Base-by-base conservation (phyloP, 2,113 vertebrate genomes). In the Austrofundulus limnaeus region DNA sequence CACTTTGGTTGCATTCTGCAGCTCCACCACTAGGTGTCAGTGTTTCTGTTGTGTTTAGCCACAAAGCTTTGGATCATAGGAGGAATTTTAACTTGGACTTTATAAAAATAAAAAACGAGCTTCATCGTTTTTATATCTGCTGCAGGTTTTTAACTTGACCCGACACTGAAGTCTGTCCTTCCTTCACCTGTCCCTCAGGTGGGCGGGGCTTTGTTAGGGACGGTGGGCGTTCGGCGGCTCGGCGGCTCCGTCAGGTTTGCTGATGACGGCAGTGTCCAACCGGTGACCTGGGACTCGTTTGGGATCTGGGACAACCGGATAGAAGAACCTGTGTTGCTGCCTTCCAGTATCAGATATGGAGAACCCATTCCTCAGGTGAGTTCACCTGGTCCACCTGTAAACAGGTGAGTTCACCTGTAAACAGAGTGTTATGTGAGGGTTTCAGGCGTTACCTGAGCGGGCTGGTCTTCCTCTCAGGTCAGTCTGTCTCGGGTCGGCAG, bases 271-370 rank as follows among this genome's bases (percentile, higher is more conserved):
- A 93, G 92, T 0, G 90, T 92, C 0, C 87, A 69, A 0, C 94
- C 89, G 0, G 88, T 93, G 47, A 93, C 93, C 0, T 97, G 95
- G 96, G 96, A 97, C 78, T 85, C 82, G 2, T 95, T 97, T 19
- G 96, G 96, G 1, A 96, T 95, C 86, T 97, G 96, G 96, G 96
- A 96, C 85, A 94, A 96, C 59, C 90, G 94, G 63, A 94, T 94
- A 5, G 95, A 96, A 0, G 95, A 97, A 5, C 95, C 96, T 0
- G 92, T 96, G 14, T 89, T 95, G 42, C 91, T 96, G 41, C 95
- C 96, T 0, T 93, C 95, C 5, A 96, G 96, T 65, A 93, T 96
- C 17, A 94, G 91, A 78, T 94, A 95, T 2, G 95, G 95, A 45
- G 94, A 92, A 59, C 94, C 92, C 0, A 94, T 94, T 45, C 96